phyloP scores from a whole-genome alignment of 2,888 invertebrate genomes.

The Rosalia funebris region DNA sequence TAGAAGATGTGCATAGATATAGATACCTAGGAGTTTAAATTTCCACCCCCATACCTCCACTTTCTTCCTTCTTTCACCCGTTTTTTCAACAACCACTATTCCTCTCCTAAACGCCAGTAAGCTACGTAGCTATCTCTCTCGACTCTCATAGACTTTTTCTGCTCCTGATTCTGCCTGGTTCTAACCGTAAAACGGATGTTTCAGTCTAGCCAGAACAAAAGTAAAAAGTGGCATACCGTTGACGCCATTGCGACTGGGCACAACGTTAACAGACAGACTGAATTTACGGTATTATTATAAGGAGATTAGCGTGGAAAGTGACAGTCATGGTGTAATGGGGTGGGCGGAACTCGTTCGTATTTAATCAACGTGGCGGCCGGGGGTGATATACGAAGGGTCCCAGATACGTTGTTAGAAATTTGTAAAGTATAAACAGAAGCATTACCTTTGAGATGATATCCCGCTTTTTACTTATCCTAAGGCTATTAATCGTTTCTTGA shows the following conservation, averaged over 20 bases:
- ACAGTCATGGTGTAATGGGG: conserved; percentile 59
- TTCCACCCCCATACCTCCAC: too few species aligned
- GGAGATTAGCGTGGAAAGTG: conserved; percentile 59
- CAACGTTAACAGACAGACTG: conserved; percentile 19
- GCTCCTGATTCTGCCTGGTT: neutral
- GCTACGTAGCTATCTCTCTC: too few species aligned
- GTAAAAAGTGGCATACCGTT: conserved; percentile 24
- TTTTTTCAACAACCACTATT: too few species aligned
- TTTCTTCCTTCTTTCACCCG: too few species aligned
- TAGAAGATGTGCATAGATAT: too few species aligned
- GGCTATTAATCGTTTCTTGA: conserved; percentile 9
- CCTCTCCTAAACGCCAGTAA: too few species aligned
- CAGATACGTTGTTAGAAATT: neutral
- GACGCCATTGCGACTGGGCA: conserved; percentile 15
- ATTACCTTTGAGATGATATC: conserved; percentile 12
- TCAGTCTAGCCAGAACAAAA: conserved; percentile 18
- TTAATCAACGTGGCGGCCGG: conserved; percentile 16
- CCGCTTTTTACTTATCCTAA: neutral
- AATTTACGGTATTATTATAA: conserved; percentile 53
- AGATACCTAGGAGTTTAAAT: too few species aligned
- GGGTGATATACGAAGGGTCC: conserved; percentile 4
- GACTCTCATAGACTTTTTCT: too few species aligned
- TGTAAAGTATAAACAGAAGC: neutral
- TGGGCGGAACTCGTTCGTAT: conserved; percentile 48
- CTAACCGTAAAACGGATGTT: conserved; percentile 9